Conservation (phyloP, 2,797 vertebrate species). For the Numenius phaeopus region DNA sequence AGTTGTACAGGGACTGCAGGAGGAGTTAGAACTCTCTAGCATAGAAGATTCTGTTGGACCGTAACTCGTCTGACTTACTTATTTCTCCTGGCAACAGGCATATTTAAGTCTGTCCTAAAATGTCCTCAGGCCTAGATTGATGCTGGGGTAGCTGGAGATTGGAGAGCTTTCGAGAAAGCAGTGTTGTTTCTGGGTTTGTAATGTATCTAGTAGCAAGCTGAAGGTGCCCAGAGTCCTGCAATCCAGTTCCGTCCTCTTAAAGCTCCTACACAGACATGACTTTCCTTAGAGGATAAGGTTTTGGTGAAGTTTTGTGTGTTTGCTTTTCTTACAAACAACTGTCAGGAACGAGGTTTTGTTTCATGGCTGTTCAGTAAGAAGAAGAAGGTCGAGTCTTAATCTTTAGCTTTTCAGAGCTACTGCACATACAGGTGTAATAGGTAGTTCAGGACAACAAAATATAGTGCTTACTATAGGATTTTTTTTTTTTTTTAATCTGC, state of each 20-base stretch:
- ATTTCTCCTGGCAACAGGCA: background rate
- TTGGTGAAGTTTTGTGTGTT: background rate
- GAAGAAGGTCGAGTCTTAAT: background rate
- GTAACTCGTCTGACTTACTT: background rate
- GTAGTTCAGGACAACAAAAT: background rate
- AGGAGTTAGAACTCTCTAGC: background rate
- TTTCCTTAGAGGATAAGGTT: background rate
- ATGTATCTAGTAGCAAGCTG: background rate
- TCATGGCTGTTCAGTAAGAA: background rate
- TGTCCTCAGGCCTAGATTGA: background rate
- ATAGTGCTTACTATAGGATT: background rate
- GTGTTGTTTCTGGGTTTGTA: background rate
- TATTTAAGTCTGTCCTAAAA: background rate
- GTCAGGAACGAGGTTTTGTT: background rate
- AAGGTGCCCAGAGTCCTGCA: background rate
- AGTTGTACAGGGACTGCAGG: background rate
- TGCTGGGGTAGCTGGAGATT: background rate
- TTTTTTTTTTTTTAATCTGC: background rate
- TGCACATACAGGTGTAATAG: background rate
- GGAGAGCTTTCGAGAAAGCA: background rate
- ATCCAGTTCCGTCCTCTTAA: background rate
- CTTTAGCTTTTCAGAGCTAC: background rate
- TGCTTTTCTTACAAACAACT: background rate
- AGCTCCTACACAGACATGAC: background rate
- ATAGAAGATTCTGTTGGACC: background rate